Percentiles rank a stretch among this genome's conserved stretches.
These are phyloP conservation scores for Brachyptera risi DNA, from an alignment of 2,888 invertebrate species.

Conservation along the genomic window DNA sequence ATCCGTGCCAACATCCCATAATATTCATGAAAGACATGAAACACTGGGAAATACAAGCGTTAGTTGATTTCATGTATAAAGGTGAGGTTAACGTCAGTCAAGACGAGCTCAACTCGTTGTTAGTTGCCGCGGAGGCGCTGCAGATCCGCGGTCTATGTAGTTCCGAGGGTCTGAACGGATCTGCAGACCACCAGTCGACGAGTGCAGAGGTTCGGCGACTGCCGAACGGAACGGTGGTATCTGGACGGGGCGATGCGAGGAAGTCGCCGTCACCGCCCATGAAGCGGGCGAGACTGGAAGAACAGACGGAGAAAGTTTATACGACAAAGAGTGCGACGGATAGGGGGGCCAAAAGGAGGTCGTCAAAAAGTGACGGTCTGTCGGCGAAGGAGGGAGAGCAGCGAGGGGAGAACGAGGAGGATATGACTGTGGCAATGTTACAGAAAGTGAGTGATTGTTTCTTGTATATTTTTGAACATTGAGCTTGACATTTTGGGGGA, in stretches of 20 bases:
- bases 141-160: constrained; percentile 45
- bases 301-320: too few species aligned
- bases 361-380: too few species aligned
- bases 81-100: constrained; percentile 79
- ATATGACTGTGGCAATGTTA: neutral
- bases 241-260: too few species aligned
- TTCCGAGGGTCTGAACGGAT: constrained; percentile 11
- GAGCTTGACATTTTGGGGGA: too few species aligned
- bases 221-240: neutral
- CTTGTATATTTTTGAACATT: too few species aligned
- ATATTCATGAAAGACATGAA: constrained; percentile 79
- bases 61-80: constrained; percentile 88
- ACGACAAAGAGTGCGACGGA: neutral
- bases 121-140: constrained; percentile 78
- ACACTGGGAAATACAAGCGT: constrained; percentile 78
- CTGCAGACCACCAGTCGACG: neutral
- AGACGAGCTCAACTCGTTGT: constrained; percentile 69
- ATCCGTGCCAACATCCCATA: constrained; percentile 37
- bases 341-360: too few species aligned
- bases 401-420: neutral
- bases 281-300: neutral
- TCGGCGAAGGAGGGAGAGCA: too few species aligned
- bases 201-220: neutral
- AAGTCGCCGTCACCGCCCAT: neutral
- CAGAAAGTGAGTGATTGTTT: neutral